phyloP scores from a whole-genome alignment of 2,888 invertebrate genomes.

The Halocaridina rubra region DNA sequence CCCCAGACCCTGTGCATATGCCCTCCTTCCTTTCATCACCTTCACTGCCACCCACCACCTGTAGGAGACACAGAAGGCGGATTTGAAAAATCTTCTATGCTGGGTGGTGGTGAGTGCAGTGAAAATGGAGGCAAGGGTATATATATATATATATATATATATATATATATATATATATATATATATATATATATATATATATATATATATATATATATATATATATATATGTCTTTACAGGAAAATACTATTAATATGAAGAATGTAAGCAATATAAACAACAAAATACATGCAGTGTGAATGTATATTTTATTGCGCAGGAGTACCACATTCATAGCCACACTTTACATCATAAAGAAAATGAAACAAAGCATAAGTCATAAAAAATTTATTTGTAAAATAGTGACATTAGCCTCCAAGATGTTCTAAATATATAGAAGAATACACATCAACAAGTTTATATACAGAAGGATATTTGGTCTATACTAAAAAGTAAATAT shows the following conservation, averaged over 20 bases:
- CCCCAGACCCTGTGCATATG: too few relatives aligned
- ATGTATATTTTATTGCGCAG: too few relatives aligned
- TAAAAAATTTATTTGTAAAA: too few relatives aligned
- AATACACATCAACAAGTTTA: too few relatives aligned
- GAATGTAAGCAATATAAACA: not conserved
- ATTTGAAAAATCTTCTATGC: not conserved
- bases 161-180: not conserved
- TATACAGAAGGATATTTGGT: too few relatives aligned
- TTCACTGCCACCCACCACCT: not conserved
- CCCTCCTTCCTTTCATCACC: not conserved
- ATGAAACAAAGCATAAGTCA: too few relatives aligned
- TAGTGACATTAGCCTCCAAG: too few relatives aligned
- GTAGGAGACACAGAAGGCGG: slow-evolving; percentile 41
- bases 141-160: not conserved
- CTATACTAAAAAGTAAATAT: too few relatives aligned
- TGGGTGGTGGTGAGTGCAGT: not conserved
- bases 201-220: not conserved
- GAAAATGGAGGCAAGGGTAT: not conserved
- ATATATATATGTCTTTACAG: too few relatives aligned
- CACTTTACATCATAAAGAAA: too few relatives aligned
- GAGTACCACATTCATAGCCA: too few relatives aligned
- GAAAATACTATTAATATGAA: not conserved
- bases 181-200: not conserved
- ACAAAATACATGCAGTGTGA: not conserved
- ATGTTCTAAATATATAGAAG: too few relatives aligned